Evolutionary conservation across 2,888 invertebrate genomes (phyloP).

Genomic region (Drosophila dives): DNA sequence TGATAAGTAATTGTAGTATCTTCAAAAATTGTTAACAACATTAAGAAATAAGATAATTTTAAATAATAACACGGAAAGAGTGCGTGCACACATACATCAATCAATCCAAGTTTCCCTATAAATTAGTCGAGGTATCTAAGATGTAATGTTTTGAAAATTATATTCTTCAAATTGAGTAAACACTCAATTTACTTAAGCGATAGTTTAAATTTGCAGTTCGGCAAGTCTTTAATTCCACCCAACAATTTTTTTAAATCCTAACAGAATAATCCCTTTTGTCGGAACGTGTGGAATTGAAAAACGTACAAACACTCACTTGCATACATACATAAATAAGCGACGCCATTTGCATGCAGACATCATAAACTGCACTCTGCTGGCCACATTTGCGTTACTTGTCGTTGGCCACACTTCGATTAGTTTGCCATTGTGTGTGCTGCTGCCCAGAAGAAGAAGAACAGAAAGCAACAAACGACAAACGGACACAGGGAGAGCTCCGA

Average conservation of each 20-base stretch:
- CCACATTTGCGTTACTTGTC: constrained; percentile 43
- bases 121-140: not conserved
- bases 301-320: not conserved
- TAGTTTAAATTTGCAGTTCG: not conserved
- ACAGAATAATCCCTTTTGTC: not conserved
- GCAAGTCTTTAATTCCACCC: not conserved
- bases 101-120: not conserved
- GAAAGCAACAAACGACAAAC: not conserved
- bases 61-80: not conserved
- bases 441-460: constrained; percentile 14
- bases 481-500: not conserved
- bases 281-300: constrained; percentile 22
- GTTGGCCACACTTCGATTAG: constrained; percentile 66
- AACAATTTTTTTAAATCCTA: not conserved
- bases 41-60: not conserved
- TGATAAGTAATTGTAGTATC: not conserved
- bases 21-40: not conserved
- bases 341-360: constrained; percentile 75
- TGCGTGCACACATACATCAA: not conserved
- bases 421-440: constrained; percentile 49
- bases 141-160: not conserved
- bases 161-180: not conserved
- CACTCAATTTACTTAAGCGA: not conserved
- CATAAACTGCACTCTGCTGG: constrained; percentile 64
- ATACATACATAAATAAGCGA: constrained; percentile 24